Evolutionary conservation across 2,797 vertebrate species (phyloP).

Genomic region (Moxostoma hubbsi): DNA sequence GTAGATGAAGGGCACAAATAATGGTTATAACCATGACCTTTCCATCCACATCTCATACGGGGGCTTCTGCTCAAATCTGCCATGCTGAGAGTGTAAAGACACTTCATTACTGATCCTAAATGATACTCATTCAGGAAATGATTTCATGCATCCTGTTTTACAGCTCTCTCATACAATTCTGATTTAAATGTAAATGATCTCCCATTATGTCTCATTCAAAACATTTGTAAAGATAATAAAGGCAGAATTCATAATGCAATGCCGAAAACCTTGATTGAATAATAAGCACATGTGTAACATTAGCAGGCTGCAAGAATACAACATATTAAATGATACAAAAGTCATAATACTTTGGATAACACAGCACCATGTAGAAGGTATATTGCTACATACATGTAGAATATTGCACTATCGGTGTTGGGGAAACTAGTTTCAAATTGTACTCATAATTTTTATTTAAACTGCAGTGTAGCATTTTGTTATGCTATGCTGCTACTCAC

Average conservation of each 20-base stretch:
- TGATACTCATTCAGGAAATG: conserved; percentile 9
- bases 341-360: no score
- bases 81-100: conserved; percentile 13
- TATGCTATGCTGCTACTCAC: no score
- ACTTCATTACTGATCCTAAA: conserved; percentile 17
- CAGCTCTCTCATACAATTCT: background rate
- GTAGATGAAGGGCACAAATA: conserved; percentile 42
- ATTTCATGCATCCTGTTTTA: background rate
- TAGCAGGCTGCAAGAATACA: no score
- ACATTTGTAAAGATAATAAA: background rate
- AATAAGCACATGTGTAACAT: background rate
- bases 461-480: no score
- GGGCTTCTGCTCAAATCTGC: conserved; percentile 13
- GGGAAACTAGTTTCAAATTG: no score
- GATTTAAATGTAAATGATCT: background rate
- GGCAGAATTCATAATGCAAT: background rate
- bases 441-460: no score
- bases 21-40: conserved; percentile 40
- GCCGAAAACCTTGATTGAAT: background rate
- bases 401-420: no score
- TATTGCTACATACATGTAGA: no score
- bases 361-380: no score
- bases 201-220: conserved; percentile 8
- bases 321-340: no score
- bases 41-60: conserved; percentile 8